phyloP scores from a whole-genome alignment of 37 sponge, comb jelly and placozoan species.

The Beroe ovata region DNA sequence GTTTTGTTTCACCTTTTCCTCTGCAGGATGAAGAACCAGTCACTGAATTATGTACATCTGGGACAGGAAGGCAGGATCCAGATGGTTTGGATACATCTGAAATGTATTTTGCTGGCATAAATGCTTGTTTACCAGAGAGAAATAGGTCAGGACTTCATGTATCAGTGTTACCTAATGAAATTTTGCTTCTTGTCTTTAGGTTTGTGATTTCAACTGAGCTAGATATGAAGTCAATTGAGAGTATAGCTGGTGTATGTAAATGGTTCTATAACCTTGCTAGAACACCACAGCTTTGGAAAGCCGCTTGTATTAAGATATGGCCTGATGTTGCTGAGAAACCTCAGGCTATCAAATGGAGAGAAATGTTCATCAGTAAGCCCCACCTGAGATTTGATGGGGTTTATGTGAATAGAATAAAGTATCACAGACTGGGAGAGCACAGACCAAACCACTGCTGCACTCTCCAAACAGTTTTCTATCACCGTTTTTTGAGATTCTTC shows the following conservation, averaged over 20 bases:
- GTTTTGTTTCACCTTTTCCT: too few relatives aligned
- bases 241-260: slow-evolving; percentile 4
- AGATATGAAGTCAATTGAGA: slow-evolving; percentile 24
- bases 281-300: slow-evolving; percentile 51
- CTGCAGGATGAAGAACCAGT: neutral
- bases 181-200: neutral
- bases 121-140: neutral
- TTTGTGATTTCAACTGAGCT: slow-evolving; percentile 57
- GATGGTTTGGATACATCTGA: neutral
- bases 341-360: neutral
- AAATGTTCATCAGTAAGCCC: slow-evolving; percentile 41
- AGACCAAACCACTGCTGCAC: slow-evolving; percentile 42
- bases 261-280: slow-evolving; percentile 63
- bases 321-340: neutral
- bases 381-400: slow-evolving; percentile 66
- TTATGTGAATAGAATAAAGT: slow-evolving; percentile 47
- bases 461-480: slow-evolving; percentile 56
- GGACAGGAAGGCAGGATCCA: neutral
- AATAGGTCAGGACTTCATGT: neutral
- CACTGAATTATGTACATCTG: neutral
- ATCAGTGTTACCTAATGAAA: slow-evolving; percentile 56
- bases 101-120: neutral
- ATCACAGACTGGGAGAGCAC: slow-evolving; percentile 14
- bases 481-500: slow-evolving; percentile 43
- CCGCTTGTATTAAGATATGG: slow-evolving; percentile 44